Evolutionary conservation across 2,113 vertebrate genomes (phyloP).

Genomic region (Ceuthmochares aereus): DNA sequence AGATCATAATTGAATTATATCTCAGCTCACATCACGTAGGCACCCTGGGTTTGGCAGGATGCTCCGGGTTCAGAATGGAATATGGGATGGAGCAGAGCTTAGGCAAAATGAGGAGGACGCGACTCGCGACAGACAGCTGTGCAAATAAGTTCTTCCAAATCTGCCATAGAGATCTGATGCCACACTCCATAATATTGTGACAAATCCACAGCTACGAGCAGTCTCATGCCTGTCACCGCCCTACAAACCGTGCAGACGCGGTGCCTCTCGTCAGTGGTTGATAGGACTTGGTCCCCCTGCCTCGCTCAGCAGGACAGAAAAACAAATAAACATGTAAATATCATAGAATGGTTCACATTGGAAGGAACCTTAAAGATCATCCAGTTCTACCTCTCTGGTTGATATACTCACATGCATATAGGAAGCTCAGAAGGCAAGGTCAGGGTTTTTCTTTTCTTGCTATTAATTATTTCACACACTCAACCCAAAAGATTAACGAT

Average conservation of each 20-base stretch:
- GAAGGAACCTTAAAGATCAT: too few relatives aligned
- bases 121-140: not conserved
- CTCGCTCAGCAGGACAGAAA: fast-evolving
- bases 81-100: fast-evolving
- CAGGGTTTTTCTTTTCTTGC: not conserved
- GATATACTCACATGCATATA: too few relatives aligned
- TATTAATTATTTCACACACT: not conserved
- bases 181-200: not conserved
- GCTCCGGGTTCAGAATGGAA: fast-evolving
- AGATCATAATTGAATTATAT: fast-evolving
- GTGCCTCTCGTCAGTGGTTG: fast-evolving
- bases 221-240: not conserved
- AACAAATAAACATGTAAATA: fast-evolving
- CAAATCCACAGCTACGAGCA: not conserved
- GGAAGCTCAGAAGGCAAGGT: not conserved
- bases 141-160: not conserved
- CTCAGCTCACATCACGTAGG: fast-evolving
- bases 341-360: too few relatives aligned
- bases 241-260: fast-evolving
- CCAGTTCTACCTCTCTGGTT: too few relatives aligned
- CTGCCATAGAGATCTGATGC: not conserved
- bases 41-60: not conserved
- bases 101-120: not conserved
- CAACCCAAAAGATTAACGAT: not conserved
- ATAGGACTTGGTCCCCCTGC: not conserved